These are phyloP conservation scores for Leptothorax acervorum DNA, from an alignment of 2,888 invertebrate genomes.

Conservation along the genomic window DNA sequence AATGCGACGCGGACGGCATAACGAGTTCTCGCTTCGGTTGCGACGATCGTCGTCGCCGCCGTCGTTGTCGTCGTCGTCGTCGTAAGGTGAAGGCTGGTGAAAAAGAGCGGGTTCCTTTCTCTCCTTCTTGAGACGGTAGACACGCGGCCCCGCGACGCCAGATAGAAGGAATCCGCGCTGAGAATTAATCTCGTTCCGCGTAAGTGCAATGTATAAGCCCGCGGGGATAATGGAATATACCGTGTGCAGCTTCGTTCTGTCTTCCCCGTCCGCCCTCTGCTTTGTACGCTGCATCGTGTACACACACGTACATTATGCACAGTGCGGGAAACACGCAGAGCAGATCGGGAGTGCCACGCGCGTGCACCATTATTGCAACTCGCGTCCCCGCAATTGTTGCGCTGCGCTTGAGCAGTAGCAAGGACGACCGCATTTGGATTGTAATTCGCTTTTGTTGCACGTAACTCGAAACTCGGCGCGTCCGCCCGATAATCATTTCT, in stretches of 20 bases:
- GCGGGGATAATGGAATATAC: constrained; percentile 57
- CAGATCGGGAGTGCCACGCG: constrained; percentile 62
- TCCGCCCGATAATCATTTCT: neutral
- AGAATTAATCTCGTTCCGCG: constrained; percentile 63
- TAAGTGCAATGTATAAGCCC: constrained; percentile 49
- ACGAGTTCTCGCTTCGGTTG: constrained; percentile 70
- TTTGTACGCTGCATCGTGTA: constrained; percentile 39
- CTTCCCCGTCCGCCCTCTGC: constrained; percentile 35
- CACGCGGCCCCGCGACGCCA: constrained; percentile 18
- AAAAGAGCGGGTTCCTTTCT: constrained; percentile 59
- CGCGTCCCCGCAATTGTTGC: constrained; percentile 44
- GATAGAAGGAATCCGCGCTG: constrained; percentile 39
- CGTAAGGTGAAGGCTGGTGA: constrained; percentile 59
- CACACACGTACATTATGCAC: constrained; percentile 55
- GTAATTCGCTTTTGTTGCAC: constrained; percentile 25
- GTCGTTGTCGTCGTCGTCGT: constrained; percentile 38
- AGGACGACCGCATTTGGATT: constrained; percentile 64
- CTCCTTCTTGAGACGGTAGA: constrained; percentile 50
- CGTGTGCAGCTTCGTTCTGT: constrained; percentile 19
- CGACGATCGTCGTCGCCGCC: constrained; percentile 49
- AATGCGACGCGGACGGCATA: constrained; percentile 57
- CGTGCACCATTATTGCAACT: constrained; percentile 59
- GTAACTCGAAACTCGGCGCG: constrained; percentile 10
- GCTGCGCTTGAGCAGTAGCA: constrained; percentile 67
- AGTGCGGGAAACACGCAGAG: constrained; percentile 44